Evolutionary conservation across 2,797 vertebrate genomes (phyloP).

Genomic region (Cossypha dichroa): DNA sequence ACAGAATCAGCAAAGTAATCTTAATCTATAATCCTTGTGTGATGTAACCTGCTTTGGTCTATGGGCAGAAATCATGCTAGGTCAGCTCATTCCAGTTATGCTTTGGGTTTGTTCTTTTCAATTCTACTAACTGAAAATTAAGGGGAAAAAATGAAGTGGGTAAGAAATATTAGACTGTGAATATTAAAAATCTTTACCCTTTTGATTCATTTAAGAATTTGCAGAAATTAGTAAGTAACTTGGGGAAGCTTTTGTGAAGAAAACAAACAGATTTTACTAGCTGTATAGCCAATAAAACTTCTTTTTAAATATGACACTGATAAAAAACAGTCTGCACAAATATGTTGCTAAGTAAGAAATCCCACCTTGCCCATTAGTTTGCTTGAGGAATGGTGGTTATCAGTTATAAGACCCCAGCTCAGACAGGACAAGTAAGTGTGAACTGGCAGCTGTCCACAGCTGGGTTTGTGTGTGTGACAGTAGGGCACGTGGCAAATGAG

Average conservation of each 20-base stretch:
- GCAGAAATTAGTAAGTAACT: not conserved
- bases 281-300: not conserved
- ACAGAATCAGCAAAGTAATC: conserved; percentile 5
- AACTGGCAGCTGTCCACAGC: not conserved
- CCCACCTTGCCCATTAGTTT: not conserved
- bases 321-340: not conserved
- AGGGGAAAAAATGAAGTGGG: rapidly evolving
- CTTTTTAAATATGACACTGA: not conserved
- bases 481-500: not conserved
- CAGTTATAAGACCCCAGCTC: not conserved
- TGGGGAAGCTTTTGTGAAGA: not conserved
- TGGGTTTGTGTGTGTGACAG: not conserved
- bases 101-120: not conserved
- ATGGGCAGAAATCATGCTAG: not conserved
- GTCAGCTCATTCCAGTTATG: not conserved
- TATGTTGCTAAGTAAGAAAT: not conserved
- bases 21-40: conserved; percentile 42
- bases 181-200: not conserved
- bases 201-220: not conserved
- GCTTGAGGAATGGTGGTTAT: not conserved
- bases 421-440: not conserved
- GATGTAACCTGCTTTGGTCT: conserved; percentile 48
- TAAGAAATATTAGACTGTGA: not conserved
- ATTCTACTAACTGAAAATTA: not conserved
- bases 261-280: not conserved